A percentile compares a stretch with the other conserved stretches of the same genome.
Conservation (phyloP, 2,113 vertebrate genomes). For the Macrotus californicus region DNA sequence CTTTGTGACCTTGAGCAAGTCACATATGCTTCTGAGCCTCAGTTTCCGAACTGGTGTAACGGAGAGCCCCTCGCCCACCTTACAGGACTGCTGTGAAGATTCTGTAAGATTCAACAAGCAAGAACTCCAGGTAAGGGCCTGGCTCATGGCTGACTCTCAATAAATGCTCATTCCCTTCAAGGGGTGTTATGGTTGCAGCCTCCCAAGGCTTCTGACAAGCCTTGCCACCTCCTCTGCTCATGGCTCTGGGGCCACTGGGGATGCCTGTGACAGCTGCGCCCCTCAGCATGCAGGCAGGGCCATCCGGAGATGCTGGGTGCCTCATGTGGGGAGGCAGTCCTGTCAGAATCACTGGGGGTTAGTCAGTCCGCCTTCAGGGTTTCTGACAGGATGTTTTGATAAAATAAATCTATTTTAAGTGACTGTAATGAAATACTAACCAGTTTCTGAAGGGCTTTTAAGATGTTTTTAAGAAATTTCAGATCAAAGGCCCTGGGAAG, state of each 20-base stretch:
- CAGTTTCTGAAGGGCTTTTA: conserved; percentile 82
- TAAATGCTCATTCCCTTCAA: background rate
- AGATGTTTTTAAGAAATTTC: conserved; percentile 83
- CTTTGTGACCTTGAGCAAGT: background rate
- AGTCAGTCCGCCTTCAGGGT: conserved; percentile 75
- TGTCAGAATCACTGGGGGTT: conserved; percentile 76
- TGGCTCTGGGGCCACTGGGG: background rate
- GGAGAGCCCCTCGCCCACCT: background rate
- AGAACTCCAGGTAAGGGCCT: background rate
- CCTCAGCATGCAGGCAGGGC: conserved; percentile 44
- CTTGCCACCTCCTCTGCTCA: background rate
- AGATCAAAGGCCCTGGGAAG: conserved; percentile 81
- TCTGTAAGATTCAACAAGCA: background rate
- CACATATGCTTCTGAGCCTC: background rate
- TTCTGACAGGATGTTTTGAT: conserved; percentile 83
- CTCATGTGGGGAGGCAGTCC: conserved; percentile 63
- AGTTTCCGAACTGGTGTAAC: background rate
- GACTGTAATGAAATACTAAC: conserved; percentile 83
- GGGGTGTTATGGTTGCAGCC: background rate
- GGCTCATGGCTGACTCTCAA: background rate
- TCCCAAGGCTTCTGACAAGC: background rate
- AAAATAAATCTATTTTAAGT: conserved; percentile 86
- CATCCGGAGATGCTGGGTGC: conserved; percentile 57
- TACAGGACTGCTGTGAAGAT: background rate
- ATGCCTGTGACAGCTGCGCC: conserved; percentile 32